Evolutionary conservation across 2,888 invertebrate genomes (phyloP).

Genomic region (Tigriopus californicus): DNA sequence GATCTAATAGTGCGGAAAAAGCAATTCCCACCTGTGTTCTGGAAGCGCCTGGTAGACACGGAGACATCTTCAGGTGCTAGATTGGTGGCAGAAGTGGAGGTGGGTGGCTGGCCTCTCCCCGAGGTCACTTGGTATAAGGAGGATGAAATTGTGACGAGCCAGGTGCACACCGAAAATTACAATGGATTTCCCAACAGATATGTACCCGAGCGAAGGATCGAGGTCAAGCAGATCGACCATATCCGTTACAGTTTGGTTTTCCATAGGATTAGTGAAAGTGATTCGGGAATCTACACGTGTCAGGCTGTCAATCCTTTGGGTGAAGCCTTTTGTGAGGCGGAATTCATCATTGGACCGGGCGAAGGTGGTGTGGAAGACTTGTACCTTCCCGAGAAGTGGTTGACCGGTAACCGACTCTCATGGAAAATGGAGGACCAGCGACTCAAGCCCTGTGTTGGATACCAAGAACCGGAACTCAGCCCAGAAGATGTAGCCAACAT

Average conservation of each 20-base stretch:
- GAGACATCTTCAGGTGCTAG: neutral
- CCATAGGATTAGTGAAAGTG: neutral
- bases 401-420: conserved; percentile 1
- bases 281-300: conserved; percentile 6
- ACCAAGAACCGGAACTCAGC: conserved; percentile 2
- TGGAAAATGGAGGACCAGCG: conserved; percentile 13
- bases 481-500: conserved; percentile 5
- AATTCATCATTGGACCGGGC: neutral
- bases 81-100: conserved; percentile 8
- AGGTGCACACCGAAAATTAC: conserved; percentile 10
- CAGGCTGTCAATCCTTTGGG: conserved; percentile 11
- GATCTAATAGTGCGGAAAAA: conserved; percentile 14
- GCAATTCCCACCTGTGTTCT: conserved; percentile 14
- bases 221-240: conserved; percentile 12
- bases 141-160: conserved; percentile 8
- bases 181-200: conserved; percentile 7
- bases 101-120: conserved; percentile 15
- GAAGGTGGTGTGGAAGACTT: conserved; percentile 5
- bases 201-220: conserved; percentile 12
- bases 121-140: conserved; percentile 15
- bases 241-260: conserved; percentile 11
- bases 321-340: conserved; percentile 15
- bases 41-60: conserved; percentile 2
- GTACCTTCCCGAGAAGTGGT: conserved; percentile 11
- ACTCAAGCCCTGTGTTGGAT: neutral